These are phyloP conservation scores for Masnerella sp. DNA, from an alignment of 2,888 invertebrate species.

Conservation along the genomic window DNA sequence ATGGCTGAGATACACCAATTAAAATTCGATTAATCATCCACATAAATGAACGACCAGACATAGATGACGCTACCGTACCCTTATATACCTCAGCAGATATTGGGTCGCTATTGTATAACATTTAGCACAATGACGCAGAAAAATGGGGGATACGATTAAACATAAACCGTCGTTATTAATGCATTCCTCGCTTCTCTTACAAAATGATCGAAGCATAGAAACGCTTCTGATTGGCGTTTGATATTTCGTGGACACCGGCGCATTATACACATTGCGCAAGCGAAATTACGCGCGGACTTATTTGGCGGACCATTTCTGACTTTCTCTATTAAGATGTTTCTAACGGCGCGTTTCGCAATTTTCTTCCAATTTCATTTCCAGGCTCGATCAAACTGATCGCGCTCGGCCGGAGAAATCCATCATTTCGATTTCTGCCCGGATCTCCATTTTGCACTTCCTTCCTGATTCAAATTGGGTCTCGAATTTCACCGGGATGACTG, in stretches of 20 bases:
- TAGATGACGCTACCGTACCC: no score
- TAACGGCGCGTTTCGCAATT: constrained; percentile 29
- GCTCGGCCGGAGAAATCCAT: background rate
- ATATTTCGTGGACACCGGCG: constrained; percentile 50
- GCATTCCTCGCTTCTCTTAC: constrained; percentile 17
- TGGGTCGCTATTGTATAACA: constrained; percentile 20
- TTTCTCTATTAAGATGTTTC: constrained; percentile 51
- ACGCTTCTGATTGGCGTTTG: constrained; percentile 52
- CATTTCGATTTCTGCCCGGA: constrained; percentile 9
- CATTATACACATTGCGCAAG: constrained; percentile 50
- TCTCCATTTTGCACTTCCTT: constrained; percentile 21
- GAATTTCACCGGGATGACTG: no score
- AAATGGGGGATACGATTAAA: constrained; percentile 34
- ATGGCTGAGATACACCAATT: no score
- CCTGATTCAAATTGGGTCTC: no score
- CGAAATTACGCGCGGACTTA: constrained; percentile 29
- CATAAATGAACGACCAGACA: no score
- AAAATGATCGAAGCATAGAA: constrained; percentile 42
- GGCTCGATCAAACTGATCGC: constrained; percentile 5
- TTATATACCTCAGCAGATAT: no score
- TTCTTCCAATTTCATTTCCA: constrained; percentile 26
- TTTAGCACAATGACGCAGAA: constrained; percentile 16
- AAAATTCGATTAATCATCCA: no score
- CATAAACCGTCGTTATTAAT: constrained; percentile 19
- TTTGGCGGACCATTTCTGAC: constrained; percentile 46